A percentile compares a stretch with the other conserved stretches of the same genome.
Conservation (phyloP, 1,140 invertebrate genomes). For the Cyclargus thomasi region DNA sequence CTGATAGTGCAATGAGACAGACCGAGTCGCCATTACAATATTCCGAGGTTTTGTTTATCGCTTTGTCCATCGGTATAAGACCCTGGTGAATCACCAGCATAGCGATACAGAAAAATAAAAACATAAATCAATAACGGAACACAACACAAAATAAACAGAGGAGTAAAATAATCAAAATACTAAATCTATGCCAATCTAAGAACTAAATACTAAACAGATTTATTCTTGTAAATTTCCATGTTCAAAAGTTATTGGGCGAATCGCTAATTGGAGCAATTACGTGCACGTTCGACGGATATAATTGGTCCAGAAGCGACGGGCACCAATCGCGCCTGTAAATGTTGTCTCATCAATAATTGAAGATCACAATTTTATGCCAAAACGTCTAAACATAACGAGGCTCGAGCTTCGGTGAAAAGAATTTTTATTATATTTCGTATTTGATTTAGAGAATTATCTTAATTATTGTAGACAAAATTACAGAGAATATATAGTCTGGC, state of each 20-base stretch:
- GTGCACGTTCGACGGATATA: not conserved
- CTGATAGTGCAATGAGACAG: slow-evolving; percentile 66
- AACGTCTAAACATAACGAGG: not conserved
- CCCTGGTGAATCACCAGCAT: slow-evolving; percentile 56
- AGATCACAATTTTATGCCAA: not conserved
- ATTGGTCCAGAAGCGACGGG: not conserved
- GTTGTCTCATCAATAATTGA: not conserved
- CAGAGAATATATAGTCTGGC: not conserved
- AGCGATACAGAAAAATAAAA: slow-evolving; percentile 53
- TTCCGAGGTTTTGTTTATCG: slow-evolving; percentile 67
- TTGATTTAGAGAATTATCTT: not conserved
- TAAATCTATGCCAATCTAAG: slow-evolving; percentile 62
- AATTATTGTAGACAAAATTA: slow-evolving; percentile 7
- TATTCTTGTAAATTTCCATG: slow-evolving; percentile 49
- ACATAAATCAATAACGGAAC: slow-evolving; percentile 53
- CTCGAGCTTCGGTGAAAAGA: not conserved
- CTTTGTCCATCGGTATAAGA: slow-evolving; percentile 70
- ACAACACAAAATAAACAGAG: slow-evolving; percentile 40
- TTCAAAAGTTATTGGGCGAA: not conserved
- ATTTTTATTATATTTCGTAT: too few species aligned
- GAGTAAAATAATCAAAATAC: slow-evolving; percentile 44
- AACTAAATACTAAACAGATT: slow-evolving; percentile 63
- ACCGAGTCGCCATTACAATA: slow-evolving; percentile 65
- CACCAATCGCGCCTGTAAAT: not conserved
- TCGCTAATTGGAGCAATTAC: slow-evolving; percentile 5